A percentile compares a stretch with the other conserved stretches of the same genome.
These are phyloP conservation scores for Turdus rufiventris DNA, from an alignment of 2,113 vertebrate genomes.

Conservation along the genomic window DNA sequence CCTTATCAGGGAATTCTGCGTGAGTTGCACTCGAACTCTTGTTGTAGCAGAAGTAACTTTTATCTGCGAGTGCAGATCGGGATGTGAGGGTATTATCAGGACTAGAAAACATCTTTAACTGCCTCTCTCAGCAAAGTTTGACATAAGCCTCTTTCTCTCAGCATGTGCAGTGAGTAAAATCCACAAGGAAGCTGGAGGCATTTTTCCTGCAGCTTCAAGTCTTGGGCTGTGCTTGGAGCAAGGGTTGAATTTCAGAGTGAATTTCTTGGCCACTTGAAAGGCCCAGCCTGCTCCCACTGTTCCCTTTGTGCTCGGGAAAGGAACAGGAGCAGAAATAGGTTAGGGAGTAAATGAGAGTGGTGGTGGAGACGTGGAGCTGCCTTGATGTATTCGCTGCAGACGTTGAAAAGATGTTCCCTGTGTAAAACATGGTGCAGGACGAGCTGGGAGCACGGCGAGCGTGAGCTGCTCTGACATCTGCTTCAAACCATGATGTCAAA, in stretches of 20 bases:
- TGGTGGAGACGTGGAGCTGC: background rate
- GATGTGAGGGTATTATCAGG: background rate
- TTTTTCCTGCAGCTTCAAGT: background rate
- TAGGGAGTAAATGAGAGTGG: background rate
- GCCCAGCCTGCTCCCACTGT: background rate
- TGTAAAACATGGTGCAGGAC: background rate
- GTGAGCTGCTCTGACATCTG: background rate
- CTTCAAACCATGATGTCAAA: background rate
- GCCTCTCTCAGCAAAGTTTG: background rate
- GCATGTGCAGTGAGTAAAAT: background rate
- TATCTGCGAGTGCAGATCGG: background rate
- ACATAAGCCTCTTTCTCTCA: background rate
- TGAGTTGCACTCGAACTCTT: fast-evolving
- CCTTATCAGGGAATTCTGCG: background rate
- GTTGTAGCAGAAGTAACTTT: background rate
- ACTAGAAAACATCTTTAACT: background rate
- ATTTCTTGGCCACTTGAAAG: background rate
- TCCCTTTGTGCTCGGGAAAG: background rate
- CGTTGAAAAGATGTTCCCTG: background rate
- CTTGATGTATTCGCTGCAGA: background rate
- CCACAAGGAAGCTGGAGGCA: background rate
- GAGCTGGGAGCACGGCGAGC: background rate
- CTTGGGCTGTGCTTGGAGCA: background rate
- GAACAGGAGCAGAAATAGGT: background rate
- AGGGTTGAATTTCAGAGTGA: background rate